Base-by-base conservation (phyloP, 2,888 invertebrate species). In the Dasysyrphus tricinctus region DNA sequence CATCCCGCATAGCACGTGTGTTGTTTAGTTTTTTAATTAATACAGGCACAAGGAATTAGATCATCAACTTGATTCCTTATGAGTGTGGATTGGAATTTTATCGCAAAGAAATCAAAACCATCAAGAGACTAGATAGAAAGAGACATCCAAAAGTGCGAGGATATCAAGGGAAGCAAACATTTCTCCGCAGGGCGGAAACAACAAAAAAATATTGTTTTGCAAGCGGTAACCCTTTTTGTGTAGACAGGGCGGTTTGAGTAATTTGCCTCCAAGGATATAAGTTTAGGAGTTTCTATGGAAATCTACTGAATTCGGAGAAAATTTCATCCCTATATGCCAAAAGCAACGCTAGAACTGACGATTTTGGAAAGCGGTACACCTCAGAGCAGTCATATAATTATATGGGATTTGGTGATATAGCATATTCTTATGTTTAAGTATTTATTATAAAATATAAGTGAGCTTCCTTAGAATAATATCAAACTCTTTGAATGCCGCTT, bases 71-170 rank as follows among this genome's bases (percentile, higher is more conserved):
- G 86, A 81, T 85, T 73, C 73, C 24, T 69, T 39, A 14, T 9
- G 12, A 24, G 80, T 74, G 47, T 86, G 74, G 65, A 75, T 86
- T 81, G 86, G 81, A 86, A 86, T 81, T 78, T 86, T 78, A 86
- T 86, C 81, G 78, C 57, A 57, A 37, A n/a, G 74, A 73, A 77
- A 85, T 80, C 73, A 73, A 54, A 72, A 49, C 77, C 57, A 70
- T 70, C 70, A 76, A 12, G 49, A 49, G 24, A 16, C n/a, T 19
- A 57, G 56, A 59, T 63, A 44, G 8, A 54, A 14, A 19, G 39
- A 59, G 67, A 56, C 65, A 63, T 51, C 44, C 16, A 67, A 14
- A 51, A 69, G 76, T 57, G 72, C 67, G 54, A n/a, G 72, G 44
- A n/a, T 44, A 67, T 65, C 29, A 80, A 73, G 67, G 67, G 49